Evolutionary conservation across 1,140 invertebrate genomes (phyloP).

Genomic region (Myzus persicae): DNA sequence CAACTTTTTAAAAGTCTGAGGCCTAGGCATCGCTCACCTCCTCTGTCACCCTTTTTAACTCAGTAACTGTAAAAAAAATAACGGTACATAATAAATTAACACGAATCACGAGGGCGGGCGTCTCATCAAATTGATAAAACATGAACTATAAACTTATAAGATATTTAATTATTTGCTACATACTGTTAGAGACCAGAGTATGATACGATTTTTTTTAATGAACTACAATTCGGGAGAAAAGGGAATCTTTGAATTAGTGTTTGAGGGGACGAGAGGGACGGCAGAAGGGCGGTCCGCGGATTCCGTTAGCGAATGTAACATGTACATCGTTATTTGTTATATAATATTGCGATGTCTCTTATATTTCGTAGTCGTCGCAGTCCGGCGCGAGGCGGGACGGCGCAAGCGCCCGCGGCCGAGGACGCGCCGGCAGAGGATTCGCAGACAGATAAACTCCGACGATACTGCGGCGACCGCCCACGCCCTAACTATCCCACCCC

Average conservation of each 20-base stretch:
- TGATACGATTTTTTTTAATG: background rate
- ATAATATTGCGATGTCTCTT: background rate
- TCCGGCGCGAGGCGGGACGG: background rate
- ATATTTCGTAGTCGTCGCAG: background rate
- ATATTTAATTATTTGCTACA: background rate
- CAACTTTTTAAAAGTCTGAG: no score
- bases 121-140: background rate
- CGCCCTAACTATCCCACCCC: constrained; percentile 16
- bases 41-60: background rate
- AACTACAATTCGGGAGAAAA: background rate
- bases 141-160: background rate
- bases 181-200: background rate
- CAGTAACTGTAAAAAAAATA: no score
- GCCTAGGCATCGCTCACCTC: background rate
- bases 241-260: no score
- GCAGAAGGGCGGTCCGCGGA: background rate
- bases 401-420: constrained; percentile 35
- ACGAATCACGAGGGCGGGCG: background rate
- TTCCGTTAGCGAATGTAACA: background rate
- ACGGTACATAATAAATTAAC: no score
- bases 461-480: constrained; percentile 29
- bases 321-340: background rate
- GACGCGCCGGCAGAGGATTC: constrained; percentile 51
- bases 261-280: background rate
- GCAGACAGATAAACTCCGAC: constrained; percentile 38